phyloP scores from a whole-genome alignment of 2,113 vertebrate species.

The Petromus typicus region DNA sequence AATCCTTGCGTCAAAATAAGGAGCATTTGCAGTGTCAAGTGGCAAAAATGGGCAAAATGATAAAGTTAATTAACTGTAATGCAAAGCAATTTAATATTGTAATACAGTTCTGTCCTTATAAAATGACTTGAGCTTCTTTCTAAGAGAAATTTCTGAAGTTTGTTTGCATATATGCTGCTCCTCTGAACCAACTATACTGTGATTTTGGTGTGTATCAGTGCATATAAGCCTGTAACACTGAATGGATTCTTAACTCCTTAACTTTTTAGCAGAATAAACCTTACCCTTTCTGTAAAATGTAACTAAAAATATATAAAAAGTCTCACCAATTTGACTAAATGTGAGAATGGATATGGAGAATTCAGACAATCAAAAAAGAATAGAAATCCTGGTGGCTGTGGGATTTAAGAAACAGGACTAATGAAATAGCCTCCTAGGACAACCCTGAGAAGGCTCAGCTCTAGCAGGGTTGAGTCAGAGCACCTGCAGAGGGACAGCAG shows the following conservation, averaged over 20 bases:
- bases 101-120: background rate
- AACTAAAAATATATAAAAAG: background rate
- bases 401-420: background rate
- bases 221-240: background rate
- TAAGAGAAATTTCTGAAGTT: background rate
- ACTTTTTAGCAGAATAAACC: background rate
- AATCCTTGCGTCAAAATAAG: background rate
- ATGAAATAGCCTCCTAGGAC: no score
- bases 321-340: background rate
- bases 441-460: background rate
- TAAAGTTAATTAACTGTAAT: background rate
- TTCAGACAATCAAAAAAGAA: background rate
- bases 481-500: background rate
- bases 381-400: background rate
- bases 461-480: background rate
- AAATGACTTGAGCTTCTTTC: background rate
- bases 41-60: background rate
- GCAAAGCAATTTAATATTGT: background rate
- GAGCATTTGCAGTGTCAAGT: background rate
- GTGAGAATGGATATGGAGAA: background rate
- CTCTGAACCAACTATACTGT: background rate
- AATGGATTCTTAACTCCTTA: background rate
- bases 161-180: background rate
- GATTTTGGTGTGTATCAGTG: background rate
- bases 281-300: background rate